Evolutionary conservation across 2,113 vertebrate genomes (phyloP).

Genomic region (Progne subis): DNA sequence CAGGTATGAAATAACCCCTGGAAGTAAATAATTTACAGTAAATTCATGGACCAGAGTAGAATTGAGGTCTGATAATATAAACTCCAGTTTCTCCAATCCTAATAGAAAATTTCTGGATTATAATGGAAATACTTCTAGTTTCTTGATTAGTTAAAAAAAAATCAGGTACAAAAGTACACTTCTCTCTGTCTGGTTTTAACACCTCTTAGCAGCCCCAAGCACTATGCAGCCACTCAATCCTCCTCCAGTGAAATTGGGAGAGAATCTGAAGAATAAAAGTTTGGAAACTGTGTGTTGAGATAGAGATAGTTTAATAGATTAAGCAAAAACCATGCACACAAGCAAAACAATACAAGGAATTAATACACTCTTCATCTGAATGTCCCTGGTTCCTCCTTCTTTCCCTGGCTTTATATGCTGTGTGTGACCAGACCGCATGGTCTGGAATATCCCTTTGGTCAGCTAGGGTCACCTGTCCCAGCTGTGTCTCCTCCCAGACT

Average conservation of each 20-base stretch:
- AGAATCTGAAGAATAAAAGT: background rate
- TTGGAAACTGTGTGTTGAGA: background rate
- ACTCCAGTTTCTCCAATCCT: background rate
- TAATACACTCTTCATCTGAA: fast-evolving
- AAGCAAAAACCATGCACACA: background rate
- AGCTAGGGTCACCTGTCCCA: background rate
- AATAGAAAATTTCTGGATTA: background rate
- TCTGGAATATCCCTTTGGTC: background rate
- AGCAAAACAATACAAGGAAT: background rate
- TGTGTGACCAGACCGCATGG: background rate
- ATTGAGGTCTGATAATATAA: background rate
- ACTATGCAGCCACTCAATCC: background rate
- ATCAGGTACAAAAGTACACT: background rate
- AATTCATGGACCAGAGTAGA: background rate
- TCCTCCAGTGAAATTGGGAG: background rate
- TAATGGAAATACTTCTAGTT: background rate
- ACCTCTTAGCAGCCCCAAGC: background rate
- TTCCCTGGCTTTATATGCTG: background rate
- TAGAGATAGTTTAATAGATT: background rate
- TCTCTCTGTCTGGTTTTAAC: background rate
- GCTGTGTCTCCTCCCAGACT: background rate
- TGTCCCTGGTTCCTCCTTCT: background rate
- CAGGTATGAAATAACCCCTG: background rate
- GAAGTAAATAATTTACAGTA: background rate
- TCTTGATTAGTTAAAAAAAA: background rate